Conservation (phyloP, 2,113 vertebrate species). For the Rhodinocichla rosea region DNA sequence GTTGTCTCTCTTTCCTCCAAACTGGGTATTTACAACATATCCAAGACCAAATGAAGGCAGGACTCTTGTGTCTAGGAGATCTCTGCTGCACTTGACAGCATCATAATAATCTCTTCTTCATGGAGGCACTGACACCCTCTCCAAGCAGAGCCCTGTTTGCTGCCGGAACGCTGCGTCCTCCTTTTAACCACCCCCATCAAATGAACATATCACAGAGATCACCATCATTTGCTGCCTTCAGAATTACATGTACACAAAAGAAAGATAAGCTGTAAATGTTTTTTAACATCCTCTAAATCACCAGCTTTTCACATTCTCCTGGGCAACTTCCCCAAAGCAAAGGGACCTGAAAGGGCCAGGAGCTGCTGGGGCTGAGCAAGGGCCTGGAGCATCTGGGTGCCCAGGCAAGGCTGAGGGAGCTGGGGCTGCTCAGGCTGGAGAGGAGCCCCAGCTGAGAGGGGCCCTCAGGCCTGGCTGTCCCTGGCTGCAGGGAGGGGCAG, state of each 20-base stretch:
- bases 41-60: neutral
- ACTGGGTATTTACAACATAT: neutral
- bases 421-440: neutral
- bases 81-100: neutral
- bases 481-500: neutral
- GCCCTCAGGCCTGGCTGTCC: neutral
- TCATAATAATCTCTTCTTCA: neutral
- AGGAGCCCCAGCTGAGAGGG: neutral
- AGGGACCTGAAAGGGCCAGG: neutral
- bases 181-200: neutral
- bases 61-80: neutral
- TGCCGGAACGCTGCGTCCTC: rapidly evolving
- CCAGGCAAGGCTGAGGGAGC: neutral
- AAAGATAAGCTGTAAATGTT: neutral
- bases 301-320: rapidly evolving
- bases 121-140: neutral
- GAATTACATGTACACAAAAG: neutral
- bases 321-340: neutral
- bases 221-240: neutral
- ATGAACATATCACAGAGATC: neutral
- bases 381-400: neutral
- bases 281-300: neutral
- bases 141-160: neutral
- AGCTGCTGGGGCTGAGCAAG: neutral
- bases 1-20: neutral